These are phyloP conservation scores for Galemys pyrenaicus DNA, from an alignment of 2,113 vertebrate species.

Conservation along the genomic window DNA sequence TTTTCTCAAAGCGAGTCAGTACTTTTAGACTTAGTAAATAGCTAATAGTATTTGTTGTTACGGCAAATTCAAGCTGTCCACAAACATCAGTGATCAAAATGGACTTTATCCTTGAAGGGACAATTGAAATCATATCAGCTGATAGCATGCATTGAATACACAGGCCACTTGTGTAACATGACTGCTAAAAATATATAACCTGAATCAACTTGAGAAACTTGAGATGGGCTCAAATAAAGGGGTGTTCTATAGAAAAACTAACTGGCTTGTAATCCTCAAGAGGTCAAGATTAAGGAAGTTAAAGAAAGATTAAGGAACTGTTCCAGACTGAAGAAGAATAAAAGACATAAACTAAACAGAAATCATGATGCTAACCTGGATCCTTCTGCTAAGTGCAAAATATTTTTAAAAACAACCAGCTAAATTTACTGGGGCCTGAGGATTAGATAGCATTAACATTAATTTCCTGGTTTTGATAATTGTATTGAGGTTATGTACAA, in stretches of 20 bases:
- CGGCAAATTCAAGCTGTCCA: neutral
- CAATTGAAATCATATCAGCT: neutral
- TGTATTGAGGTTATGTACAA: neutral
- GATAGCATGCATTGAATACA: neutral
- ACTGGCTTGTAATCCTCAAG: neutral
- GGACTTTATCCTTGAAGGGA: neutral
- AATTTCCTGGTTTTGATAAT: neutral
- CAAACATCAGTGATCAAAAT: neutral
- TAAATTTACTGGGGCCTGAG: neutral
- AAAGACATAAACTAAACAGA: neutral
- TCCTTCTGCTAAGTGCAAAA: neutral
- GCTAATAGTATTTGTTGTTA: neutral
- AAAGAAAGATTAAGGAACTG: neutral
- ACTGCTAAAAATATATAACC: neutral
- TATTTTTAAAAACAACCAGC: neutral
- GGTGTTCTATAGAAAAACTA: neutral
- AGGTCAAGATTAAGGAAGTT: neutral
- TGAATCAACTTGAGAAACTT: neutral
- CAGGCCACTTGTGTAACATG: neutral
- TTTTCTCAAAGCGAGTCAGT: neutral
- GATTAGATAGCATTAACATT: neutral
- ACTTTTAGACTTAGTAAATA: neutral
- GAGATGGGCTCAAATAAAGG: neutral
- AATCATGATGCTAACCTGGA: neutral
- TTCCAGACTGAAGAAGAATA: neutral